Percentiles rank a stretch among this genome's conserved stretches.
Evolutionary conservation across 1,140 invertebrate genomes (phyloP).

Genomic region (Drosophila setifemur): DNA sequence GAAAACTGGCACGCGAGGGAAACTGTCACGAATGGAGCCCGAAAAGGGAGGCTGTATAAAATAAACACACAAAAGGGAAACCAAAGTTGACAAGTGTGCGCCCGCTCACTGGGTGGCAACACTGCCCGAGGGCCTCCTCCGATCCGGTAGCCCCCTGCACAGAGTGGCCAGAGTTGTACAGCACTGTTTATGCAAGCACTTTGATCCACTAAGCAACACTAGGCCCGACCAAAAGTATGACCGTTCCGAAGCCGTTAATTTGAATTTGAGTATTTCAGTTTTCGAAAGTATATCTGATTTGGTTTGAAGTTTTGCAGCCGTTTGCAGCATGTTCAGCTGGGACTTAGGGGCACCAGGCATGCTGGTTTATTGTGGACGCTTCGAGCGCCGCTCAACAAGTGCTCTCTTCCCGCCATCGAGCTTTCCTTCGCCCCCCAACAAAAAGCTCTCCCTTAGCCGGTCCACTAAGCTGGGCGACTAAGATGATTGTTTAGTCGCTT

Average conservation of each 20-base stretch:
- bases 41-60: constrained; percentile 4
- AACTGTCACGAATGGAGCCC: background rate
- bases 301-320: too few relatives aligned
- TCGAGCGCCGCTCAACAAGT: constrained; percentile 17
- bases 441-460: constrained; percentile 19
- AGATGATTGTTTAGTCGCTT: constrained; percentile 4
- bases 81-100: background rate
- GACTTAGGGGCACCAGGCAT: too few relatives aligned
- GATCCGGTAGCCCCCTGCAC: too few relatives aligned
- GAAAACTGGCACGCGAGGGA: constrained; percentile 4
- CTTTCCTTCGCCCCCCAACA: constrained; percentile 4
- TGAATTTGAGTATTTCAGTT: background rate
- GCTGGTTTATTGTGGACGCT: background rate
- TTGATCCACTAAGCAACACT: too few relatives aligned
- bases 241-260: background rate
- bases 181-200: too few relatives aligned
- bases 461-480: background rate
- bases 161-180: too few relatives aligned
- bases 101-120: background rate
- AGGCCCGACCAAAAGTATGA: background rate
- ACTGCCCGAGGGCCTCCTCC: background rate
- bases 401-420: background rate
- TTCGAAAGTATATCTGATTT: too few relatives aligned
- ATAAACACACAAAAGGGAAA: constrained; percentile 20
- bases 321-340: too few relatives aligned